These are phyloP conservation scores for Lophius americanus DNA, from an alignment of 2,797 vertebrate species.

Conservation along the genomic window DNA sequence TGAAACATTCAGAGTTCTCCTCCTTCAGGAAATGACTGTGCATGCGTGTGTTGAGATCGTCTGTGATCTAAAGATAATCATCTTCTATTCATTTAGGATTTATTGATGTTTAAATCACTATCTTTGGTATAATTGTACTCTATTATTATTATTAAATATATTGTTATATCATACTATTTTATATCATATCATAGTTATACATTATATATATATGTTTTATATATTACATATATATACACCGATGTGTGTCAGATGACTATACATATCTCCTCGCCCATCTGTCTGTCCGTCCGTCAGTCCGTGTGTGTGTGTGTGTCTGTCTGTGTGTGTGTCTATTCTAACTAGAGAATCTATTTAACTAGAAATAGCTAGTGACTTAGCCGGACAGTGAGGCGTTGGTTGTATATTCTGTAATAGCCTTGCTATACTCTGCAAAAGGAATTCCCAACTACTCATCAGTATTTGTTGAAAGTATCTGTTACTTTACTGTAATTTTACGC, in stretches of 20 bases:
- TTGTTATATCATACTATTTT: too few species aligned
- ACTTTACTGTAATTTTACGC: conserved; percentile 17
- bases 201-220: too few species aligned
- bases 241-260: too few species aligned
- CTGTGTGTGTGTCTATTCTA: conserved; percentile 6
- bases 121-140: too few species aligned
- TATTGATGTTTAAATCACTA: too few species aligned
- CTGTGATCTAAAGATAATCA: conserved; percentile 25
- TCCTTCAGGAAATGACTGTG: conserved; percentile 81
- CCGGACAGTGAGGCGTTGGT: neutral
- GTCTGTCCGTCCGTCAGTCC: too few species aligned
- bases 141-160: too few species aligned
- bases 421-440: neutral
- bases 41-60: conserved; percentile 67
- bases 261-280: too few species aligned
- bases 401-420: neutral
- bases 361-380: conserved; percentile 4
- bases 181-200: too few species aligned
- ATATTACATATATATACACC: too few species aligned
- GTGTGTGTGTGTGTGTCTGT: too few species aligned
- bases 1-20: conserved; percentile 74
- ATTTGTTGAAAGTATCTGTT: conserved; percentile 3
- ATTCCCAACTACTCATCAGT: neutral
- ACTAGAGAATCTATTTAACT: conserved; percentile 20
- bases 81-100: neutral